Evolutionary conservation across 2,113 vertebrate genomes (phyloP).

Genomic region (Macquaria ambigua): DNA sequence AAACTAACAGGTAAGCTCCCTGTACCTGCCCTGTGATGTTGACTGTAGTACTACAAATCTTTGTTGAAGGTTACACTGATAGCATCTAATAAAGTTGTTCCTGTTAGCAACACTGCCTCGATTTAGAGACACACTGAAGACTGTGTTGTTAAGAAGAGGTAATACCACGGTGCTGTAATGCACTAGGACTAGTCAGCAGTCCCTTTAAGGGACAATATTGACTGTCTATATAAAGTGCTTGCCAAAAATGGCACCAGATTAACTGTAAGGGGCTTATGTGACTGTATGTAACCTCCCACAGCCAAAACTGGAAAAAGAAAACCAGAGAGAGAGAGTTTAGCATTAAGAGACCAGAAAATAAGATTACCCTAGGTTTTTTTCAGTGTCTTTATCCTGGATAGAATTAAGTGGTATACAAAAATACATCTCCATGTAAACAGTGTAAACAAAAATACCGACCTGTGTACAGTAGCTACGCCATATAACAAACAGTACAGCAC

Average conservation of each 20-base stretch:
- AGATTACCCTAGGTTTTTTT: conserved; percentile 15
- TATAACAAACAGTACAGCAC: neutral
- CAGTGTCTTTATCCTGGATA: neutral
- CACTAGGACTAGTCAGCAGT: conserved; percentile 20
- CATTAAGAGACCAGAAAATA: conserved; percentile 16
- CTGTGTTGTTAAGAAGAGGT: conserved; percentile 50
- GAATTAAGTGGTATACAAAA: neutral
- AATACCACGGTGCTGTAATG: conserved; percentile 46
- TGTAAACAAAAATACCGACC: neutral
- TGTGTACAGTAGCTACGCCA: neutral
- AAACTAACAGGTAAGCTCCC: neutral
- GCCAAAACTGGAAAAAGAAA: conserved; percentile 37
- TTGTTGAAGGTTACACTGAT: neutral
- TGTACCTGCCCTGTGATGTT: neutral
- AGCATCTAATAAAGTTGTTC: conserved; percentile 18
- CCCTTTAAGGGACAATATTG: conserved; percentile 35
- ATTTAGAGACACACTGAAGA: conserved; percentile 45
- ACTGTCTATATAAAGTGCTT: conserved; percentile 53
- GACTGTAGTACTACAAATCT: neutral
- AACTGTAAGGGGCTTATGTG: conserved; percentile 75
- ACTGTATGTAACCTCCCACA: conserved; percentile 22
- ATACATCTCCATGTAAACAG: neutral
- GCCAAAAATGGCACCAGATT: conserved; percentile 66
- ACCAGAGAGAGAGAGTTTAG: conserved; percentile 7
- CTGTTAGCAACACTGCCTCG: conserved; percentile 5